Evolutionary conservation across 2,797 vertebrate genomes (phyloP), one percentile per base, ranked within the genome.

Genomic region (Leptodactylus fallax): DNA sequence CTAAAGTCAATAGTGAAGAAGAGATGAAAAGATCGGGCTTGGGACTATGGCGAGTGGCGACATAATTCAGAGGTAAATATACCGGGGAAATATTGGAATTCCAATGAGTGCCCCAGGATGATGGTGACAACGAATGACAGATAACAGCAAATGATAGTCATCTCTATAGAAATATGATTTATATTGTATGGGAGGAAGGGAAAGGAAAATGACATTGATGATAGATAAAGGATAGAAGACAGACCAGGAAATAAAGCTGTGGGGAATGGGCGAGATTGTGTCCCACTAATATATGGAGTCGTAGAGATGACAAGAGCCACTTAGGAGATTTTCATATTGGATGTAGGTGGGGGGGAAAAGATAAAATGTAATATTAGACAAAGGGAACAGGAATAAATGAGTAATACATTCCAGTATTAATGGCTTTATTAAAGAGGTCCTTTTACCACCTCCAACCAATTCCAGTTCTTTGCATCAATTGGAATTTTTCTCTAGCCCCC

Each of bases 151-250:
- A 47, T 78, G 58, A 83, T 82, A n/a, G 65, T 11, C 47, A 49
- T 87, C 61, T 56, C 23, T n/a, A 83, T 53, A 79, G 61, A 69
- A 61, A 79, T 58, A 11, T 47, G 60, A 88, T 88, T 47, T 72
- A 61, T 84, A 67, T n/a, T 81, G 12, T 80, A 63, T 25, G 51
- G 21, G 23, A 65, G 12, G 58, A 45, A 79, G 58, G 74, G 77
- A 27, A 74, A 49, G 49, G 71, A 82, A 77, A 77, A 83, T 47
- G 61, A 77, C 79, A 77, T n/a, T 45, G 69, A 63, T 77, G 67
- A 74, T 67, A 74, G 69, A 49, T 49, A 71, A 6, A 45, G 27
- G 72, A 49, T 6, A 53, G 49, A 53, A 53, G 49, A 23, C 21
- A 76, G 47, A 53, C 49, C 47, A 76, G 49, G 11, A 76, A 76